phyloP scores from a whole-genome alignment of 2,113 vertebrate species.

The Motacilla alba region DNA sequence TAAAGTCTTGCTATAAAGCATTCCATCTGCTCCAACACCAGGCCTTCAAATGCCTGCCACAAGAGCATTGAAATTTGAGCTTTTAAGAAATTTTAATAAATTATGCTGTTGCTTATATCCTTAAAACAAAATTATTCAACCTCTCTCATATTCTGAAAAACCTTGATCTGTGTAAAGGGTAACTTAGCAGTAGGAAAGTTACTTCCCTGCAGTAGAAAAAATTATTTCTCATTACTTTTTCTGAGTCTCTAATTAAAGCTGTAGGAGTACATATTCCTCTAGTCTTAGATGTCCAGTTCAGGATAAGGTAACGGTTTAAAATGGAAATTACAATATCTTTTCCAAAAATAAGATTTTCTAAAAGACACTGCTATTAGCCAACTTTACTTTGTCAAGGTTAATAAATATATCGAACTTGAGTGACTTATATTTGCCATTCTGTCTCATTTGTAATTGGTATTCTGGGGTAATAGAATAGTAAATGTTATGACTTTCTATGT shows the following conservation, averaged over 20 bases:
- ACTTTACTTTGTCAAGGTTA: not conserved
- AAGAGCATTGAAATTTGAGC: not conserved
- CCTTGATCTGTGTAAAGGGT: not conserved
- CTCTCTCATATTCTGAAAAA: not conserved
- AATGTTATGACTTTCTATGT: not conserved
- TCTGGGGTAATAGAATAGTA: not conserved
- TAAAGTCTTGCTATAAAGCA: not conserved
- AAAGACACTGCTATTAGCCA: not conserved
- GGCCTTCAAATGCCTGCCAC: not conserved
- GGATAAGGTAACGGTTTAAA: not conserved
- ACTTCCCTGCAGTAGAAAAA: not conserved
- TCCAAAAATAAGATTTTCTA: not conserved
- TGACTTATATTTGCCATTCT: not conserved
- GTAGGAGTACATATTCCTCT: not conserved
- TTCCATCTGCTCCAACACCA: conserved; percentile 55
- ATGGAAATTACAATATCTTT: not conserved
- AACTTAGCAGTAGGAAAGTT: not conserved
- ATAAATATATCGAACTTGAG: not conserved
- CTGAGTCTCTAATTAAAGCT: not conserved
- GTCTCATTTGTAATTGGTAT: not conserved
- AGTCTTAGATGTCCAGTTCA: not conserved
- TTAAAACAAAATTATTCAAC: conserved; percentile 7
- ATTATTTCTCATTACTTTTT: not conserved
- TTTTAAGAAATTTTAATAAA: conserved; percentile 24
- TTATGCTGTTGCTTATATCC: conserved; percentile 2